These are phyloP conservation scores for Carettochelys insculpta DNA, from an alignment of 2,113 vertebrate species.

Conservation along the genomic window DNA sequence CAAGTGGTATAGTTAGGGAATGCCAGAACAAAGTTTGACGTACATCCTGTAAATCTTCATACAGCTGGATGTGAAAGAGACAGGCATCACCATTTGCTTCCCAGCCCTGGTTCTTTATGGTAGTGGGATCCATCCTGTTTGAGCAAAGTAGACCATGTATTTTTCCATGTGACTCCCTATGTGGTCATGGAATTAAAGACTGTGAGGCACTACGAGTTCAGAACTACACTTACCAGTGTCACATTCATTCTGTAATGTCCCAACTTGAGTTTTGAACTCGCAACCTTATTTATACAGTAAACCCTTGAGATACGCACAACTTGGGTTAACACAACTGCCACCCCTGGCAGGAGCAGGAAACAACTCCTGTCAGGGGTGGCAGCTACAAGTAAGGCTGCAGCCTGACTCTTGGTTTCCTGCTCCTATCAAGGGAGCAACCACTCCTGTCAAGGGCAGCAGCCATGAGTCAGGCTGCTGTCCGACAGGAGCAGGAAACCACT, in stretches of 20 bases:
- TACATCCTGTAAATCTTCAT: background rate
- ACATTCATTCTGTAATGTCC: background rate
- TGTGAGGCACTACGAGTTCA: background rate
- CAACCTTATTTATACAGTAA: background rate
- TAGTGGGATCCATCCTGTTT: background rate
- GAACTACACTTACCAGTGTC: background rate
- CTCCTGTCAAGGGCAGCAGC: no score
- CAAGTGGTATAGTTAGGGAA: background rate
- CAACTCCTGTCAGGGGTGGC: no score
- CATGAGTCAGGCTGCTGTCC: no score
- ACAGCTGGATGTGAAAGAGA: background rate
- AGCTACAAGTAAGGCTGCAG: no score
- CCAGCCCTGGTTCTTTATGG: background rate
- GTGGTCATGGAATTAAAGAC: background rate
- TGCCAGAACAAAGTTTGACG: fast-evolving
- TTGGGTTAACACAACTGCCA: no score
- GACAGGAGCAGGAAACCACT: no score
- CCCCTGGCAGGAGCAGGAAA: no score
- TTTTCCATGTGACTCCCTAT: no score
- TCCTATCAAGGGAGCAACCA: no score
- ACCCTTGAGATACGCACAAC: no score
- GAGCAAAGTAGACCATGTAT: no score
- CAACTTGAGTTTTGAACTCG: background rate
- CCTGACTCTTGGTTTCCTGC: no score
- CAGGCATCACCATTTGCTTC: background rate